Evolutionary conservation across 1,140 invertebrate genomes (phyloP), one percentile per base, ranked within the genome.

Genomic region (Bombus cullumanus): DNA sequence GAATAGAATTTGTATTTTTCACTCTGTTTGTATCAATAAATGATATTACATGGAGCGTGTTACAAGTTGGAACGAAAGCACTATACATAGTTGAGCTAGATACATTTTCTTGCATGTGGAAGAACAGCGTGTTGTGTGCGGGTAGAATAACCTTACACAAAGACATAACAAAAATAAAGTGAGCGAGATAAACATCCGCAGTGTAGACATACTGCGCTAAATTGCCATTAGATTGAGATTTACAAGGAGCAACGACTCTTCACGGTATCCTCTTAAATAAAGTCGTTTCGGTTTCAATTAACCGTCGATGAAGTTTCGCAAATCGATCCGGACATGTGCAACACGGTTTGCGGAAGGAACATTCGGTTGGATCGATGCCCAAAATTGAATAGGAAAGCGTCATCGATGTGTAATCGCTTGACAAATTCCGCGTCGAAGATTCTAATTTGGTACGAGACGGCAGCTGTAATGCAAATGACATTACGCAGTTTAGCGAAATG

Each of bases 71-170:
- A 81, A 31, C 71, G 77, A 78, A 43, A 78, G 64, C 53, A 53
- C 71, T 83, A 89, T 89, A 89, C 88, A 89, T 86, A 89, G 79
- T 62, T 86, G 88, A 64, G 47, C 88, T 86, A 88, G 88, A 89
- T 86, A 83, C 78, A 79, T 89, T 89, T 86, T 88, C 71, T 88
- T 86, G 75, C 37, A 86, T 80, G 72, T 74, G 72, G 41, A 82
- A 62, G 37, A 80, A 41, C n/a, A 41, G 15, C 34, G 62, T 69
- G 53, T 73, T 31, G n/a, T 47, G 43, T 68, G 41, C 22, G 34
- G n/a, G 37, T 66, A 79, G n/a, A 86, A 78, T 43, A 73, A 62
- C 43, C 22, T 22, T 53, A 64, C 53, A 41, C 85, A 73, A 79
- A 88, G 79, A 75, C 28, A 9, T 31, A 68, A 47, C 57, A 12